Conservation (phyloP, 1,140 invertebrate genomes). For the Drosophila subpulchrella region DNA sequence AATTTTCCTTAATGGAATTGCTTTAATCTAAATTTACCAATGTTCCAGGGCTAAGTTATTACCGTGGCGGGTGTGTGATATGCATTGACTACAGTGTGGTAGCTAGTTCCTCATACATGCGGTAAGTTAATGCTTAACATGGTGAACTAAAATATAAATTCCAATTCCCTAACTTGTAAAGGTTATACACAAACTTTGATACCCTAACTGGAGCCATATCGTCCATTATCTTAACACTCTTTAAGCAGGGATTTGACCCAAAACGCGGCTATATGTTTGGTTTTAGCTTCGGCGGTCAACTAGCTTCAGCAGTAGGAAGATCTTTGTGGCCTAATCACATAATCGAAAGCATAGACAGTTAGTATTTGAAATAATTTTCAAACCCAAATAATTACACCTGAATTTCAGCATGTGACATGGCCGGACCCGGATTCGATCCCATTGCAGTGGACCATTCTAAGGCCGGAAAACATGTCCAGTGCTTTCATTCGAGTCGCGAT, state of each 20-base stretch:
- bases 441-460: slow-evolving; percentile 64
- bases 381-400: not conserved
- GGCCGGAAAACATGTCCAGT: slow-evolving; percentile 75
- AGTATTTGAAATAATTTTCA: not conserved
- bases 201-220: slow-evolving; percentile 57
- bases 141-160: not conserved
- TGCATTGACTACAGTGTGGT: slow-evolving; percentile 78
- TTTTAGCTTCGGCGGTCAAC: slow-evolving; percentile 80
- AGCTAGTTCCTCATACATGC: slow-evolving; percentile 68
- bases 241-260: slow-evolving; percentile 66
- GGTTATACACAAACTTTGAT: slow-evolving; percentile 67
- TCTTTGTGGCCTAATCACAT: slow-evolving; percentile 41
- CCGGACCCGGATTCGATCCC: slow-evolving; percentile 80
- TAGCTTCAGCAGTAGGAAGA: slow-evolving; percentile 72
- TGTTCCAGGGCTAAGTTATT: slow-evolving; percentile 67
- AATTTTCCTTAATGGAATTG: not conserved
- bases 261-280: slow-evolving; percentile 75
- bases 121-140: slow-evolving; percentile 6
- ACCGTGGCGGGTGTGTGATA: slow-evolving; percentile 79
- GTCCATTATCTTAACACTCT: slow-evolving; percentile 50
- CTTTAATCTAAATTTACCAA: not conserved
- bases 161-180: not conserved
- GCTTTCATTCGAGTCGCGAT: slow-evolving; percentile 78
- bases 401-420: slow-evolving; percentile 81
- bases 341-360: slow-evolving; percentile 70